Evolutionary conservation across 2,797 vertebrate species (phyloP).

Genomic region (Gymnopithys bicolor): DNA sequence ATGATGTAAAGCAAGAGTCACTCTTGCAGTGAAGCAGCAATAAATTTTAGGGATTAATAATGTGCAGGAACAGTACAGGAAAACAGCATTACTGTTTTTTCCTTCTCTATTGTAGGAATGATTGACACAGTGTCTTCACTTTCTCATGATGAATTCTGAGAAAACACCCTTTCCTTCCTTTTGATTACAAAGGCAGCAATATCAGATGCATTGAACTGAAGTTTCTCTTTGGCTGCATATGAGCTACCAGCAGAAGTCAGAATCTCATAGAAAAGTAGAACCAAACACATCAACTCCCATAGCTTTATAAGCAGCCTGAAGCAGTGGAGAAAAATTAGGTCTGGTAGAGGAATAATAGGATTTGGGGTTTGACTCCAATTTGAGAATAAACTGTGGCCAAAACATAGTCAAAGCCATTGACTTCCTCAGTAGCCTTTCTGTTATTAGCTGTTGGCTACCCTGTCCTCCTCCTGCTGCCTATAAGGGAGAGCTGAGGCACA

Average conservation of each 20-base stretch:
- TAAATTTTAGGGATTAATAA: not conserved
- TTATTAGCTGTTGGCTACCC: not conserved
- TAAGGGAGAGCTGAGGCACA: not conserved
- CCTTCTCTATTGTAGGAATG: not conserved
- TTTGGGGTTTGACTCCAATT: not conserved
- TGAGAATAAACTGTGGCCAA: not conserved
- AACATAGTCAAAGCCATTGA: not conserved
- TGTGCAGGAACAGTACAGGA: not conserved
- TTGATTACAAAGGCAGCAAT: not conserved
- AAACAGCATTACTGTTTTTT: not conserved
- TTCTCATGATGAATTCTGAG: not conserved
- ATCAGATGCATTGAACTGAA: not conserved
- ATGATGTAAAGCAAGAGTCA: not conserved
- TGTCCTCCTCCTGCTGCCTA: not conserved
- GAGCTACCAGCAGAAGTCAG: not conserved
- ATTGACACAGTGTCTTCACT: not conserved
- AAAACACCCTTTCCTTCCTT: not conserved
- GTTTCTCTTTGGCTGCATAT: not conserved
- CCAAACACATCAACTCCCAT: not conserved
- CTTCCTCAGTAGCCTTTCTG: not conserved
- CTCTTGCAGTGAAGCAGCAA: not conserved
- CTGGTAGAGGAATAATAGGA: not conserved
- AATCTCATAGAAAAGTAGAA: not conserved
- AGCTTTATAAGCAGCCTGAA: not conserved
- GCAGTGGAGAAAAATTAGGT: not conserved